Evolutionary conservation across 2,797 vertebrate species (phyloP), one percentile per base, ranked within the genome.

Genomic region (Podarcis lilfordi): DNA sequence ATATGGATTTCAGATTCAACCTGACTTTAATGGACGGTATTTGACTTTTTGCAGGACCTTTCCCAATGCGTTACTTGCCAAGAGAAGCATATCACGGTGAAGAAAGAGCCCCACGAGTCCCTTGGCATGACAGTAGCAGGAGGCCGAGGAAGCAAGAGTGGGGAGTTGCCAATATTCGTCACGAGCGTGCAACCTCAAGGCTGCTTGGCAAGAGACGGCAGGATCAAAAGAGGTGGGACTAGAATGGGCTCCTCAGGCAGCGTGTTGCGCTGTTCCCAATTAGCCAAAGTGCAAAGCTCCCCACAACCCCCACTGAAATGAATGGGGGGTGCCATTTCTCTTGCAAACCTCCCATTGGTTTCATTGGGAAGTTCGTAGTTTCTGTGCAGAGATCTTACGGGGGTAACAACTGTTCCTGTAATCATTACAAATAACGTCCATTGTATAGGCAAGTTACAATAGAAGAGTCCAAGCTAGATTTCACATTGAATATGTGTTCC

Each of bases 41-140:
- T 66, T 89, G 9, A 87, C 95, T 43, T 93, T 45, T 66, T 88
- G 86, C 94, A 99, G 99, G 98, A 99, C 95, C 97, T 99, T 85
- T 98, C 98, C 87, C 98, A 99, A 94, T 99, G 98, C 94, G 98
- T 99, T 92, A 98, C 96, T 86, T 99, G 99, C 95, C 99, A 99
- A 93, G 99, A 99, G 96, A 99, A 99, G 95, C 98, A 98, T 95
- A 99, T 99, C 95, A 98, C 98, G 81, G 98, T 99, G 93, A 98
- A 98, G 97, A 99, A 99, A 96, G 98, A 99, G 88, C 98, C 98
- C 0, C 98, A 97, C 0, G 99, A 99, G 94, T 99, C 99, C 90
- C 97, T 99, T 89, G 99, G 99, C 86, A 99, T 99, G 99, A 99
- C 99, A 0, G 99, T 99, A 9, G 99, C 99, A 0, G 99, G 99